Percentiles rank a stretch among this genome's conserved stretches.
These are phyloP conservation scores for Chelon auratus DNA, from an alignment of 2,797 vertebrate species.

Conservation along the genomic window DNA sequence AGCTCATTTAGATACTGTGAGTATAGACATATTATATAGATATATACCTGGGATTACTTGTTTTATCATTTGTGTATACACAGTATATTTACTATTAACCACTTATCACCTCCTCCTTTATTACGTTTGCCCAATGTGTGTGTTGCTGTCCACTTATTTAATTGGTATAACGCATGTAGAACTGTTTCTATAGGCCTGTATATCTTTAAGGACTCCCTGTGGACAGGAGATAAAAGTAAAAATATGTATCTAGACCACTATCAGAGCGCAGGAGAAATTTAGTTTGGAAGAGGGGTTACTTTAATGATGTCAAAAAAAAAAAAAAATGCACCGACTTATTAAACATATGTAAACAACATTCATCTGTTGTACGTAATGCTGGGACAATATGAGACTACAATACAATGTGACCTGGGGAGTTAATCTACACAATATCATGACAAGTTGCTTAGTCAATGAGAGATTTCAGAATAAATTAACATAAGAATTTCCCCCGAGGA, in stretches of 20 bases:
- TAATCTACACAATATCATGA: slow-evolving; percentile 88
- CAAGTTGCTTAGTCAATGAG: slow-evolving; percentile 93
- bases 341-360: slow-evolving; percentile 78
- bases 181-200: neutral
- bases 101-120: no score
- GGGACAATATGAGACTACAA: slow-evolving; percentile 69
- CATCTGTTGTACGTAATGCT: slow-evolving; percentile 63
- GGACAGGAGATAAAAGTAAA: neutral
- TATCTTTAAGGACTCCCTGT: neutral
- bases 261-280: neutral
- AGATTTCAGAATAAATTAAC: slow-evolving; percentile 92
- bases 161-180: no score
- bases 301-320: slow-evolving; percentile 36
- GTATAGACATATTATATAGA: no score
- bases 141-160: neutral
- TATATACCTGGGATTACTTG: no score
- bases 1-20: no score
- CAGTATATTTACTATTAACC: no score
- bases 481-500: slow-evolving; percentile 91
- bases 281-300: slow-evolving; percentile 10
- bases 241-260: neutral
- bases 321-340: slow-evolving; percentile 45
- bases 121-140: no score
- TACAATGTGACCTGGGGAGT: slow-evolving; percentile 80
- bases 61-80: no score